These are phyloP conservation scores for Spodoptera frugiperda DNA, from an alignment of 1,140 invertebrate species.

Conservation along the genomic window DNA sequence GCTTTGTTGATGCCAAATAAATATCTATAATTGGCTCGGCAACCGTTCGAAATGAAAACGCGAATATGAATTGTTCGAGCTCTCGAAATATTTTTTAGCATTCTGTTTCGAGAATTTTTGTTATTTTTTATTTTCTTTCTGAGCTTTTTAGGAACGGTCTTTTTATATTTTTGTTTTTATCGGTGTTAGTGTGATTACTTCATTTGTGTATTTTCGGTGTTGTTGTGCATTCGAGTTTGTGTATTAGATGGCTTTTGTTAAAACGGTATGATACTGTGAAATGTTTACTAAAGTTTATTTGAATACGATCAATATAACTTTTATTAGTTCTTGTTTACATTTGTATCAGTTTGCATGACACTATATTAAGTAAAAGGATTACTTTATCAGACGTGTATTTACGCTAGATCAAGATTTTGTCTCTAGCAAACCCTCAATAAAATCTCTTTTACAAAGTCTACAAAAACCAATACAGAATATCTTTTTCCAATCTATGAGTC, in stretches of 20 bases:
- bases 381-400: no score
- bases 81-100: slow-evolving; percentile 21
- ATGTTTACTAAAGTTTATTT: no score
- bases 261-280: no score
- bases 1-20: slow-evolving; percentile 35
- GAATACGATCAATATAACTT: no score
- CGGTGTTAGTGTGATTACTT: slow-evolving; percentile 2
- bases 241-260: no score
- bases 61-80: slow-evolving; percentile 28
- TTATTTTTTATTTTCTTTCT: not conserved
- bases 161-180: slow-evolving; percentile 1
- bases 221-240: not conserved
- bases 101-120: slow-evolving; percentile 8
- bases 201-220: not conserved
- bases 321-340: no score
- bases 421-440: no score
- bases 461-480: not conserved
- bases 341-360: not conserved
- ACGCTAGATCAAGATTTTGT: no score
- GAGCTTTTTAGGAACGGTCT: not conserved
- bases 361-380: no score
- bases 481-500: slow-evolving; percentile 58
- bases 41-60: slow-evolving; percentile 18
- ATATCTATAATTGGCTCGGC: slow-evolving; percentile 32
- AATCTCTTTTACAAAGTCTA: not conserved